Evolutionary conservation across 2,113 vertebrate genomes (phyloP), one percentile per base, ranked within the genome.

Genomic region (Origma solitaria): DNA sequence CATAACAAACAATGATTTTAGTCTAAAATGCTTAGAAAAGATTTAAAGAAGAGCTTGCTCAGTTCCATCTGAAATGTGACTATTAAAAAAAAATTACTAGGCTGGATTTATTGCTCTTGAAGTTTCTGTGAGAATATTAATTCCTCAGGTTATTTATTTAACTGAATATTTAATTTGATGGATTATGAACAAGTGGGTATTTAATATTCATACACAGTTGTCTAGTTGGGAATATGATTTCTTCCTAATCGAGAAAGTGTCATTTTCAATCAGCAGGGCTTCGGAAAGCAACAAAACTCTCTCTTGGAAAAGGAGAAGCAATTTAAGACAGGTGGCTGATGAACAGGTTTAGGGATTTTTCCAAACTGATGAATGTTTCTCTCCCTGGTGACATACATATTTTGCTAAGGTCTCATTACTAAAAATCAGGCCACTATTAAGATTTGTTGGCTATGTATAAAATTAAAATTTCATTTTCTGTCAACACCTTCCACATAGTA

Each of bases 331-430:
- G 96, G 94, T 97, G 95, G 92, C 91, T 94, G 94, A 95, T 88
- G 76, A 96, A 92, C 96, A 97, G 96, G 94, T 97, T 96, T 95
- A 96, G 93, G 93, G 95, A 96, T 93, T 96, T 97, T 96, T 97
- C 90, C 93, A 96, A 96, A 95, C 85, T 93, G 95, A 95, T 90
- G 91, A 95, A 95, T 89, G 94, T 94, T 97, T 95, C 88, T 58
- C 64, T 84, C 79, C 93, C 71, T 86, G 76, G 64, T 95, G 92
- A 96, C 95, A 97, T 58, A 88, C 89, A 94, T 86, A 91, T 95
- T 96, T 96, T 95, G 93, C 79, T 96, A 66, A 95, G 94, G 95
- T 96, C 95, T 97, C 95, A 95, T 95, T 96, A 94, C 94, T 86
- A 97, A 97, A 96, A 96, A 97, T 94, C 84, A 92, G 96, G 93